A percentile compares a stretch with the other conserved stretches of the same genome.
Conservation (phyloP, 2,113 vertebrate genomes). For the Cichladusa arquata region DNA sequence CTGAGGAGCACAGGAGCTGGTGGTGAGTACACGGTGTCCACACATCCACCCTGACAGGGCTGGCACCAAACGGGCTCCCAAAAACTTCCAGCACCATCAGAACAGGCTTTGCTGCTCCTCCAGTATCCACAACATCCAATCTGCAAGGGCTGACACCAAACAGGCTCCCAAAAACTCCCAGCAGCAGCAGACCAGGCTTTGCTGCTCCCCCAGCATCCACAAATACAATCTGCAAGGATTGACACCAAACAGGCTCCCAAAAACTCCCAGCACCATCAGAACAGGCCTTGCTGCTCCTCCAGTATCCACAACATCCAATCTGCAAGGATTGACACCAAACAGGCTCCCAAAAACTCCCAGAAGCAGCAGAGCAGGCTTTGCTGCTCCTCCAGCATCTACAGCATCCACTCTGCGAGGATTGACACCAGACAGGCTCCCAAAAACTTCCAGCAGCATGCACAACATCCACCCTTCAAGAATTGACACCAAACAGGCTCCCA, state of each 20-base stretch:
- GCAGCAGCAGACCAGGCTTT: not conserved
- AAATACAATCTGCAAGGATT: too few relatives aligned
- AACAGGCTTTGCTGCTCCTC: not conserved
- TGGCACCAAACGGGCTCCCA: not conserved
- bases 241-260: not conserved
- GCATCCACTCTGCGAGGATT: too few relatives aligned
- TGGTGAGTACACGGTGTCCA: not conserved
- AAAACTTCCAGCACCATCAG: not conserved
- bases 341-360: not conserved
- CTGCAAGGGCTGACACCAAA: too few relatives aligned
- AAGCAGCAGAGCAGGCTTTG: not conserved
- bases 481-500: not conserved
- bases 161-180: not conserved
- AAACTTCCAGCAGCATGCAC: not conserved
- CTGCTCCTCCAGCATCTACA: not conserved
- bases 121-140: too few relatives aligned
- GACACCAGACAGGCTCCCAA: too few relatives aligned
- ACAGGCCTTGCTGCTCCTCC: not conserved
- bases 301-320: too few relatives aligned
- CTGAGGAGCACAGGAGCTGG: not conserved
- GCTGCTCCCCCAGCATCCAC: too few relatives aligned
- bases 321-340: accelerated
- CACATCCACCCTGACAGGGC: not conserved
- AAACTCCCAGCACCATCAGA: not conserved
- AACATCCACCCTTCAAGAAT: too few relatives aligned